These are phyloP conservation scores for Deroplatys truncata DNA, from an alignment of 2,888 invertebrate genomes.

Conservation along the genomic window DNA sequence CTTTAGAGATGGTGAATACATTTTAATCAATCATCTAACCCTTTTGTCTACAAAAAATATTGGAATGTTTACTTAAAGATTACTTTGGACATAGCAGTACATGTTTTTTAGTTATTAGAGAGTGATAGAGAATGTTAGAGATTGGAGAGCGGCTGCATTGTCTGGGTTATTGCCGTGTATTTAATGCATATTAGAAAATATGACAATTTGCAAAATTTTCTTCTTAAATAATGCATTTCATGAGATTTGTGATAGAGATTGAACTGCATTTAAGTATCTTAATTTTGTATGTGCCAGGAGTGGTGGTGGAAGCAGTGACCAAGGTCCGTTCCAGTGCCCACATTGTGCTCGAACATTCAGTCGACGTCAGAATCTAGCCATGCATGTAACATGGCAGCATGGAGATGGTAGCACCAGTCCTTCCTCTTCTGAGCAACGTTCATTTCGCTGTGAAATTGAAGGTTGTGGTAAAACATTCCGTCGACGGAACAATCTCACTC, in stretches of 20 bases:
- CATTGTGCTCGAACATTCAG: background rate
- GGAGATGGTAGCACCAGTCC: background rate
- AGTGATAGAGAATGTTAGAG: no score
- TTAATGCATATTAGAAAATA: no score
- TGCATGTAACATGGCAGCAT: background rate
- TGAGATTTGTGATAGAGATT: background rate
- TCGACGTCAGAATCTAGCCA: background rate
- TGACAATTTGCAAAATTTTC: no score
- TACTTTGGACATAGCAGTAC: no score
- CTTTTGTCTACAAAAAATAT: no score
- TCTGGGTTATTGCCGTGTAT: no score
- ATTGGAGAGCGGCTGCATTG: no score
- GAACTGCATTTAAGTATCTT: background rate
- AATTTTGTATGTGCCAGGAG: background rate
- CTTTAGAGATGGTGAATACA: no score
- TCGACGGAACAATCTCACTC: background rate
- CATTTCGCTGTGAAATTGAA: background rate
- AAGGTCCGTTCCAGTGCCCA: background rate
- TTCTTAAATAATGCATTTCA: background rate
- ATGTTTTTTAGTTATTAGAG: no score
- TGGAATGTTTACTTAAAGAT: no score
- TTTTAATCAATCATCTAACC: no score
- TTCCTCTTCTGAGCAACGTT: background rate
- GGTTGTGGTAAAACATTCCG: background rate
- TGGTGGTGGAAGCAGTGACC: background rate